phyloP scores from a whole-genome alignment of 2,113 vertebrate genomes.

The Nothocercus nigrocapillus region DNA sequence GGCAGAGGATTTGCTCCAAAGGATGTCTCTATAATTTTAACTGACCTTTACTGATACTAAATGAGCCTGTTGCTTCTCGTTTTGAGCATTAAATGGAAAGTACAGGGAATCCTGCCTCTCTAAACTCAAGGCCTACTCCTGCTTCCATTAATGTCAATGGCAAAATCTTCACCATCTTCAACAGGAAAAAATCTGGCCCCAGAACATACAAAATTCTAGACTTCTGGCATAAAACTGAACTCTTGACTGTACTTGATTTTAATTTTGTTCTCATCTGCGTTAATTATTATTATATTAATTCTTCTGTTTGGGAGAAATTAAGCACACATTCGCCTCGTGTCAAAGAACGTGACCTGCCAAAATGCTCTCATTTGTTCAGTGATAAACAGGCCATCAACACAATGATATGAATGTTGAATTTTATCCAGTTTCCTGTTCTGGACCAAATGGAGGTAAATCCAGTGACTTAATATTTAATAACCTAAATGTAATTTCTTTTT shows the following conservation, averaged over 20 bases:
- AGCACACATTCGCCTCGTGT: constrained; percentile 70
- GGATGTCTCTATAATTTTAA: constrained; percentile 86
- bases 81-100: constrained; percentile 73
- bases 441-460: constrained; percentile 83
- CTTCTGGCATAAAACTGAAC: constrained; percentile 61
- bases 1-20: constrained; percentile 83
- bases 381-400: constrained; percentile 81
- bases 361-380: constrained; percentile 76
- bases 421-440: constrained; percentile 81
- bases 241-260: constrained; percentile 72
- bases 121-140: background rate
- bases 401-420: constrained; percentile 81
- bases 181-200: constrained; percentile 1
- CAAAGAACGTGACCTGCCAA: constrained; percentile 77
- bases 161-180: constrained; percentile 27
- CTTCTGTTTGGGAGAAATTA: constrained; percentile 67
- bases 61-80: constrained; percentile 83
- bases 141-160: background rate
- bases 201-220: constrained; percentile 68
- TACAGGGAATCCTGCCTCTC: constrained; percentile 57
- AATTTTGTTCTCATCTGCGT: constrained; percentile 73
- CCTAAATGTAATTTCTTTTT: constrained; percentile 83
- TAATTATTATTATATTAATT: constrained; percentile 81
- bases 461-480: constrained; percentile 87
- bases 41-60: constrained; percentile 83